These are phyloP conservation scores for Psephotus haematonotus DNA, from an alignment of 2,113 vertebrate genomes.

Conservation along the genomic window DNA sequence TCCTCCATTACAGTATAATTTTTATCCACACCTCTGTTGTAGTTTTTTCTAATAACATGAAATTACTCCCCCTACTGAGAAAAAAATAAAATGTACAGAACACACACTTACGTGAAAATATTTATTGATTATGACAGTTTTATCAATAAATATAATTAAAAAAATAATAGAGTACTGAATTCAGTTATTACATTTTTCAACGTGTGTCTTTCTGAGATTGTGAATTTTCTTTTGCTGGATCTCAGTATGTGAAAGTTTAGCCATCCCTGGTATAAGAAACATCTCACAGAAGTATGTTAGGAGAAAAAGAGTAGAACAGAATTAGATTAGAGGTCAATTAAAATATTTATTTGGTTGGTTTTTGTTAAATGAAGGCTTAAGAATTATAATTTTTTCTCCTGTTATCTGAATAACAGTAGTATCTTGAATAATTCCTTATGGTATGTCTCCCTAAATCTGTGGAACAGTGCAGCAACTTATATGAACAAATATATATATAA, in stretches of 20 bases:
- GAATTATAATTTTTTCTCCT: background rate
- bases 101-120: background rate
- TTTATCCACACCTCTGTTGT: background rate
- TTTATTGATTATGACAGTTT: background rate
- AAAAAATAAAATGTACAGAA: background rate
- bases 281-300: background rate
- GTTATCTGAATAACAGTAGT: background rate
- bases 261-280: background rate
- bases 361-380: background rate
- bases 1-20: background rate
- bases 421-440: background rate
- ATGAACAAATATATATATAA: background rate
- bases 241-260: background rate
- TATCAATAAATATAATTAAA: background rate
- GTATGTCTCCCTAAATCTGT: background rate
- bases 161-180: background rate
- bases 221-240: background rate
- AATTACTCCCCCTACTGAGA: background rate
- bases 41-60: background rate
- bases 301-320: background rate
- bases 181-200: background rate
- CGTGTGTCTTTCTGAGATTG: background rate
- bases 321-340: background rate
- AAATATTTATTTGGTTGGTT: background rate
- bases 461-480: background rate